These are phyloP conservation scores for Coreius guichenoti DNA, from an alignment of 2,797 vertebrate species.

Conservation along the genomic window DNA sequence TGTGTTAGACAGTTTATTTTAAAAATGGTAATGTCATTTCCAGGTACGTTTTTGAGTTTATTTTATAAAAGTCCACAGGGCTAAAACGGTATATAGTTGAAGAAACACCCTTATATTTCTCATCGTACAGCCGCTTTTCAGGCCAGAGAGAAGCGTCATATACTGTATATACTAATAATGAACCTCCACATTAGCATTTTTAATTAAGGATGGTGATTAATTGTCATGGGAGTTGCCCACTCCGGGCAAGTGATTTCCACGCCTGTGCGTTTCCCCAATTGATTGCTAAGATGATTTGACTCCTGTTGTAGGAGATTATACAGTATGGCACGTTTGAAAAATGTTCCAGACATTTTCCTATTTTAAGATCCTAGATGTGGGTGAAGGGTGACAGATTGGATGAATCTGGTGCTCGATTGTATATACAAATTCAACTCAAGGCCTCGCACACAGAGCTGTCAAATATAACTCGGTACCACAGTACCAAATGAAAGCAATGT, in stretches of 20 bases:
- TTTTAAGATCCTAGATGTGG: conserved; percentile 69
- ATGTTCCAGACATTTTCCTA: conserved; percentile 68
- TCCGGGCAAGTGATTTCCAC: conserved; percentile 72
- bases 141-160: conserved; percentile 62
- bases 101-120: not conserved
- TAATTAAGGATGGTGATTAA: conserved; percentile 81
- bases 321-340: conserved; percentile 68
- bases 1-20: not conserved
- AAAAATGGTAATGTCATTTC: not conserved
- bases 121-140: not conserved
- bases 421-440: conserved; percentile 53
- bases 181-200: conserved; percentile 79
- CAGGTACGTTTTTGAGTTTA: not conserved
- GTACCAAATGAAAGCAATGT: conserved; percentile 57
- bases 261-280: conserved; percentile 72
- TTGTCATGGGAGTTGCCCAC: conserved; percentile 75
- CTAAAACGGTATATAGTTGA: too few species aligned
- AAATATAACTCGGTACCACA: conserved; percentile 57
- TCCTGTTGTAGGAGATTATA: conserved; percentile 72
- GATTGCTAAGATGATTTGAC: conserved; percentile 75
- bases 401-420: conserved; percentile 54
- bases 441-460: conserved; percentile 59
- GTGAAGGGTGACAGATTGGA: conserved; percentile 45
- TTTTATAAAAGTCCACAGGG: too few species aligned
- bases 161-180: conserved; percentile 69